Percentiles rank a stretch among this genome's conserved stretches.
These are phyloP conservation scores for Eupithecia subfuscata DNA, from an alignment of 2,888 invertebrate genomes.

Conservation along the genomic window DNA sequence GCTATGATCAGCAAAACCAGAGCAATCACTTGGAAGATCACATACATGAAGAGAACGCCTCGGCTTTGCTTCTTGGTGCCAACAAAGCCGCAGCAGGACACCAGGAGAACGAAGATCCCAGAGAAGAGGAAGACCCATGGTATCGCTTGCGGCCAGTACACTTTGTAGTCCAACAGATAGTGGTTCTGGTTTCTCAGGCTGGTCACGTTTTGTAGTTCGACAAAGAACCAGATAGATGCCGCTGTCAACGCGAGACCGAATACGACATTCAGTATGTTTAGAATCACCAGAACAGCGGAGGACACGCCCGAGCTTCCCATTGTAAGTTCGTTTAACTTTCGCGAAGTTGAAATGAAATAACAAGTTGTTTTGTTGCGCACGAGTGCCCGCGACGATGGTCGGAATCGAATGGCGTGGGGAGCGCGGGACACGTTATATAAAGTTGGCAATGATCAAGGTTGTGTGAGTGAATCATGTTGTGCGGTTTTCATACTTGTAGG, in stretches of 20 bases:
- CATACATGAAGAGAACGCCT: slow-evolving; percentile 60
- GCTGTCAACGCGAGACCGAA: slow-evolving; percentile 63
- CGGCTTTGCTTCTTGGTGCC: slow-evolving; percentile 64
- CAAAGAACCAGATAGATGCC: slow-evolving; percentile 70
- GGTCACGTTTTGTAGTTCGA: slow-evolving; percentile 65
- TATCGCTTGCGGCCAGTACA: slow-evolving; percentile 77
- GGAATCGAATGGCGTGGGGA: slow-evolving; percentile 39
- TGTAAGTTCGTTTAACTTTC: slow-evolving; percentile 19
- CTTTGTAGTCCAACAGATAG: slow-evolving; percentile 72
- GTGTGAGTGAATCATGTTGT: slow-evolving; percentile 31
- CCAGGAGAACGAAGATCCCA: slow-evolving; percentile 64
- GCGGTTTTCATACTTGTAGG: slow-evolving; percentile 32
- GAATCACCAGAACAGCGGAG: slow-evolving; percentile 54
- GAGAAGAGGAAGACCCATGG: slow-evolving; percentile 75
- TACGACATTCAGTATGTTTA: slow-evolving; percentile 64
- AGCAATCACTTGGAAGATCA: slow-evolving; percentile 57
- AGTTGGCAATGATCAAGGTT: slow-evolving; percentile 35
- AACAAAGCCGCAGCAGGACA: slow-evolving; percentile 67
- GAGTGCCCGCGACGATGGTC: slow-evolving; percentile 28
- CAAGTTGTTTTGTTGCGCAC: slow-evolving; percentile 12
- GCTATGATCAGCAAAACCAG: slow-evolving; percentile 59
- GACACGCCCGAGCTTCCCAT: slow-evolving; percentile 52
- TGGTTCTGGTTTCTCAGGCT: slow-evolving; percentile 70
- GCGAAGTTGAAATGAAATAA: not conserved
- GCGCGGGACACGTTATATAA: slow-evolving; percentile 27